These are phyloP conservation scores for Xiphydria camelus DNA, from an alignment of 2,888 invertebrate genomes.

Conservation along the genomic window DNA sequence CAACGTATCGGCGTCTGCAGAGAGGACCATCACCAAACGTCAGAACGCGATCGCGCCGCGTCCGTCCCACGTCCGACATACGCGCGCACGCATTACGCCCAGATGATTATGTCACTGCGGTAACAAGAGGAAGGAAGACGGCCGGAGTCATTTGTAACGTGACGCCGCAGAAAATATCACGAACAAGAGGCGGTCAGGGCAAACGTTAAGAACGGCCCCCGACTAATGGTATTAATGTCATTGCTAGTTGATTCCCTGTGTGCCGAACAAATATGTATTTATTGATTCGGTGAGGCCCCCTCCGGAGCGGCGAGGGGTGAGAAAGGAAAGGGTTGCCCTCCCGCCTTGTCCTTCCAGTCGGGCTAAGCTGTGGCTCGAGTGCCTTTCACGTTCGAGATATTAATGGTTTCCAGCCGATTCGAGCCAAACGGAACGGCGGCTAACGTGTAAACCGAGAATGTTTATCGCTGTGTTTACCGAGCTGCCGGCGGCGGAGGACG, in stretches of 20 bases:
- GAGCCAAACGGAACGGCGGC: conserved; percentile 41
- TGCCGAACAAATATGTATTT: conserved; percentile 50
- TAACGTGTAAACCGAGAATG: conserved; percentile 48
- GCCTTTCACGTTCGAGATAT: conserved; percentile 38
- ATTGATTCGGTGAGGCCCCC: conserved; percentile 38
- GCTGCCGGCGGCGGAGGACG: conserved; percentile 17
- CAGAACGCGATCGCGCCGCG: conserved; percentile 31
- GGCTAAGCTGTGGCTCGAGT: conserved; percentile 24
- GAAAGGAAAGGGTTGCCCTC: conserved; percentile 25
- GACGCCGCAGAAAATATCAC: conserved; percentile 53
- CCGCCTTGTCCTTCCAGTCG: conserved; percentile 20
- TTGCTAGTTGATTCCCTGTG: conserved; percentile 46
- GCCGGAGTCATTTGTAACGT: conserved; percentile 52
- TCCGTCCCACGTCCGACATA: conserved; percentile 20
- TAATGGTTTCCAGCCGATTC: conserved; percentile 41
- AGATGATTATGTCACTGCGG: conserved; percentile 53
- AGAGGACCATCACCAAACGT: conserved; percentile 34
- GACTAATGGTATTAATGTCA: conserved; percentile 50
- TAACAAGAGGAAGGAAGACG: conserved; percentile 51
- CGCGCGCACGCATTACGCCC: conserved; percentile 16
- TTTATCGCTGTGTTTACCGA: conserved; percentile 31
- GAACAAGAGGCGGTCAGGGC: conserved; percentile 22
- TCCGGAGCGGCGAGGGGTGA: conserved; percentile 7
- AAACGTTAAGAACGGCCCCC: conserved; percentile 16
- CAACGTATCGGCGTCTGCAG: too few species aligned